Conservation (phyloP, 2,797 vertebrate species). For the Myotis daubentonii region DNA sequence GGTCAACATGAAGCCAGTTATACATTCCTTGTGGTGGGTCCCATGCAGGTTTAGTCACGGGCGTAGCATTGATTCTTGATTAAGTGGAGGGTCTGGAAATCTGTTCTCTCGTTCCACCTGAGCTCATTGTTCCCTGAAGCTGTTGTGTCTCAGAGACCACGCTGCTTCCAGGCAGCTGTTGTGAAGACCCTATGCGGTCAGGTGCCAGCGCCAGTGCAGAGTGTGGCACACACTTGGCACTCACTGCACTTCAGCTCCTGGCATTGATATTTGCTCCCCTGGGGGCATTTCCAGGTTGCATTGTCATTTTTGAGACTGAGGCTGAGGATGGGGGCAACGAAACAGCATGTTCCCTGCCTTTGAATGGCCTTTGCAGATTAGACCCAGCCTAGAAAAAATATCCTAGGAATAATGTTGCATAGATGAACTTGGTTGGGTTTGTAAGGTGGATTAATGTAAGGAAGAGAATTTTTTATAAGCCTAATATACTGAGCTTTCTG, state of each 20-base stretch:
- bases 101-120: not conserved
- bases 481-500: not conserved
- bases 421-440: not conserved
- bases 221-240: rapidly evolving
- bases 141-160: not conserved
- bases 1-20: not conserved
- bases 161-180: not conserved
- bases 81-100: not conserved
- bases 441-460: not conserved
- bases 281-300: not conserved
- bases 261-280: rapidly evolving
- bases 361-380: not conserved
- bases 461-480: slow-evolving; percentile 5
- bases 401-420: not conserved
- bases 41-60: not conserved
- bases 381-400: not conserved
- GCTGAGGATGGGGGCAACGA: not conserved
- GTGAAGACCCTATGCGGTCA: not conserved
- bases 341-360: not conserved
- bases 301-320: not conserved
- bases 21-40: not conserved
- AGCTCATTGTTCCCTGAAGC: not conserved
- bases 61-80: not conserved
- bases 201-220: not conserved
- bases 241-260: not conserved